Base-by-base conservation (phyloP, 2,888 invertebrate genomes). In the Leptinotarsa juncta region DNA sequence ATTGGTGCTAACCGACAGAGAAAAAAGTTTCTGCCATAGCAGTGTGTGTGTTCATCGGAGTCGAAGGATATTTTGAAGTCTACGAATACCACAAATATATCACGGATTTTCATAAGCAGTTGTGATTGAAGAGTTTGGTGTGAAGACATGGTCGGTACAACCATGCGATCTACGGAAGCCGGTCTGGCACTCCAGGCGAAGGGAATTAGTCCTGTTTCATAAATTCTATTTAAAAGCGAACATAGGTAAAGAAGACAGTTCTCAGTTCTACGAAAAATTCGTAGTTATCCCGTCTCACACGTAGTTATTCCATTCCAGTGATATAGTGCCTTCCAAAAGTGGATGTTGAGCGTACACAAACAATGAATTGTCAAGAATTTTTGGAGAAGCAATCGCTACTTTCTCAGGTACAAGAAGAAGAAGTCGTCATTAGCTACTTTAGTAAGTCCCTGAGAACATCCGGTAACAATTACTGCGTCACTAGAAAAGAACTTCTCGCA, bases 221-320 rank as follows among this genome's bases (percentile, higher is more conserved):
- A 26, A 26, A 26, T 4, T 26, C 26, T 26, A 4, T 26, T 26
- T 4, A 26, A 26, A 26, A 26, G 26, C 4, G 26, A 26, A 26
- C 26, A 26, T 26, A 26, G 5, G 26, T 26, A 5, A 26, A 26
- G 26, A 26, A 26, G 4, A 4, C 26, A 26, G 26, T 26, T 26
- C 5, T 1, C 42, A 66, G 66, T 50, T 49, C 50, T 48, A 49
- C 50, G 18, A 66, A 66, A 18, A 49, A 66, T 20, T 66, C 66
- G 20, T 66, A 49, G 20, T 49, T 66, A 50, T 66, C 20, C 66
- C 66, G 3, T 42, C 48, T 49, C 42, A 3, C 55, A 0, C 1
- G 4, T 2, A 20, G 5, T 4, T 26, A 4, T 26, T 0, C 5
- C 26, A 42, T 32, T 65, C 65, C 1, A 4, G 4, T 26, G 26